Base-by-base conservation (phyloP, 2,888 invertebrate genomes). In the Cephus pygmeus region DNA sequence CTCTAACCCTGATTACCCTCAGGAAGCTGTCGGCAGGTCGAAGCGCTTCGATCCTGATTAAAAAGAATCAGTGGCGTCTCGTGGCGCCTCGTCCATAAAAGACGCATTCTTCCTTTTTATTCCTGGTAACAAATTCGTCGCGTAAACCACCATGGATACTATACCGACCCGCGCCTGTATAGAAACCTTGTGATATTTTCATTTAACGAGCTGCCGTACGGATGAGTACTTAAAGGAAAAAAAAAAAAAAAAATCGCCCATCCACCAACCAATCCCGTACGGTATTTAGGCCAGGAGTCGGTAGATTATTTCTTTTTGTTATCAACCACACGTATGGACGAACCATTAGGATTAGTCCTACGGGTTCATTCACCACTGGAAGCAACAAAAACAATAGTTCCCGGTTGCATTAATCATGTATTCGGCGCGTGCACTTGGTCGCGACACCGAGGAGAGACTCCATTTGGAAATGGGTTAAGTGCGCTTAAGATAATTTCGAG, bases 1-100 rank as follows among this genome's bases (percentile, higher is more conserved):
- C 88, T 87, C 88, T 88, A 88, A 90, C 88, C 87, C 89, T 91
- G 90, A 91, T 91, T 90, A 89, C 84, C 79, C 75, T 31, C 71
- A 34, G 34, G 34, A 71, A 71, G 71, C 71, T 71, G 73, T 12
- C 81, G 76, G 78, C 83, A 79, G 79, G 80, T 81, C 80, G 78
- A 79, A 82, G 82, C 85, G 81, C 85, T 86, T 87, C 86, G 84
- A 86, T 87, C 84, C 86, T 87, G 87, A 87, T 87, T 88, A 85
- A 87, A 87, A 86, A 85, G 79, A 35, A 71, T 71, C 71, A 34
- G 33, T 33, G 74, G 35, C 74, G 74, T 36, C 74, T 74, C 56
- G 9, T 23, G 56, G 56, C 56, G 56, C 56, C 56, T 56, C 23
- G 23, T 56, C 56, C 56, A 56, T 56, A 56, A 56, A 56, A 56